Base-by-base conservation (phyloP, 2,888 invertebrate genomes). In the Agrotis puta region DNA sequence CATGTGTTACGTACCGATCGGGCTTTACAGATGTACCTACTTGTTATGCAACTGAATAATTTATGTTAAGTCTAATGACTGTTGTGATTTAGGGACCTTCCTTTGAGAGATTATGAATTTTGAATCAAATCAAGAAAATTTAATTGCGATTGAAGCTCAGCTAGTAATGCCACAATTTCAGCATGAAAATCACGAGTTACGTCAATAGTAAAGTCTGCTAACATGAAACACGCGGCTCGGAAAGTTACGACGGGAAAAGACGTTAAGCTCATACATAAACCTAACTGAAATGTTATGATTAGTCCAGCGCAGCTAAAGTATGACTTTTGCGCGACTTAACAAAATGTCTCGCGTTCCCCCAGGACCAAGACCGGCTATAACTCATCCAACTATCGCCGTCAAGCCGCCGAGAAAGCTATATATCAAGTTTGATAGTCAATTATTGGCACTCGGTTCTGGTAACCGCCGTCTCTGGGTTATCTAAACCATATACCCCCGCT, bases 401-500 rank as follows among this genome's bases (percentile, higher is more conserved):
- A 92, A 92, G 88, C 90, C 91, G 88, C 91, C 90, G 87, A 93
- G 93, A 92, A 91, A 92, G 90, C 94, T 91, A 94, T 95, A 94
- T 92, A 94, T 95, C 94, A 95, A 93, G 89, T 94, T 94, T 94
- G 94, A 94, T 95, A 94, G 95, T 95, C 94, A 94, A 95, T 95
- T 95, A 95, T 95, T 94, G 93, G 92, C 93, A 93, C 92, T 94
- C 89, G 92, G 93, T 90, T 90, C 92, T 92, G 84, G 90, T 88
- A 93, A 92, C 92, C 90, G 90, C 90, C 91, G 89, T 91, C 91
- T 91, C 87, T 89, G 89, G 92, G 90, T 92, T 93, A 93, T 93
- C 91, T 89, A 83, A 89, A 85, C 88, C 89, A 86, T 91, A 87
- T 91, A 88, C 86, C 76, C 83, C 78, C 69, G 87, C 87, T 85